Conservation (phyloP, 2,888 invertebrate genomes). For the Zelleria hepariella region DNA sequence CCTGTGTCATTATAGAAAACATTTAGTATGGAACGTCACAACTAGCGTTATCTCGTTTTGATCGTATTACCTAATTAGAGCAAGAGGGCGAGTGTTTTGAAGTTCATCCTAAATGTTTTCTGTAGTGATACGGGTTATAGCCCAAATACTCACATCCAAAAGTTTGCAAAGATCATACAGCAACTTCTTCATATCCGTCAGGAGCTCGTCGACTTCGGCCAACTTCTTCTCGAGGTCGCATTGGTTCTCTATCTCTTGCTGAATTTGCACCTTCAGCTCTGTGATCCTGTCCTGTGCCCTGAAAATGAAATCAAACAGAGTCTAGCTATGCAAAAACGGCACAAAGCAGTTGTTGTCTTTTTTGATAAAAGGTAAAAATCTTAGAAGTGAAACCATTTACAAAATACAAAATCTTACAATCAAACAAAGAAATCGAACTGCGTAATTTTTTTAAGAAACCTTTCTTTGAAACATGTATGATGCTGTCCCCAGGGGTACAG, state of each 20-base stretch:
- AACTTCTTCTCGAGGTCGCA: conserved; percentile 36
- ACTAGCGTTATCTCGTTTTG: too few species aligned
- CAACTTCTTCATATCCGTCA: conserved; percentile 56
- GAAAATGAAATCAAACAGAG: conserved; percentile 1
- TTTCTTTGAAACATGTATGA: too few species aligned
- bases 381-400: too few species aligned
- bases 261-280: conserved; percentile 73
- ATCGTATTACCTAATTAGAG: too few species aligned
- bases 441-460: too few species aligned
- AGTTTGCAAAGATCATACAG: conserved; percentile 58
- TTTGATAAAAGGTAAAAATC: background rate
- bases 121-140: background rate
- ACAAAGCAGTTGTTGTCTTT: background rate
- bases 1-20: too few species aligned
- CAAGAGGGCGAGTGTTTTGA: too few species aligned
- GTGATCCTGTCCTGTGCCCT: conserved; percentile 83
- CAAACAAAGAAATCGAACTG: too few species aligned
- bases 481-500: too few species aligned
- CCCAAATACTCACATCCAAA: conserved; percentile 45
- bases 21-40: too few species aligned
- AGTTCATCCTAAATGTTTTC: too few species aligned
- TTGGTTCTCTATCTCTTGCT: conserved; percentile 47
- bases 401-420: too few species aligned
- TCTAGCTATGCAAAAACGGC: background rate
- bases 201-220: conserved; percentile 46